Percentiles rank a stretch among this genome's conserved stretches.
phyloP scores from a whole-genome alignment of 1,140 invertebrate species.

The Euura saliciscinereae region DNA sequence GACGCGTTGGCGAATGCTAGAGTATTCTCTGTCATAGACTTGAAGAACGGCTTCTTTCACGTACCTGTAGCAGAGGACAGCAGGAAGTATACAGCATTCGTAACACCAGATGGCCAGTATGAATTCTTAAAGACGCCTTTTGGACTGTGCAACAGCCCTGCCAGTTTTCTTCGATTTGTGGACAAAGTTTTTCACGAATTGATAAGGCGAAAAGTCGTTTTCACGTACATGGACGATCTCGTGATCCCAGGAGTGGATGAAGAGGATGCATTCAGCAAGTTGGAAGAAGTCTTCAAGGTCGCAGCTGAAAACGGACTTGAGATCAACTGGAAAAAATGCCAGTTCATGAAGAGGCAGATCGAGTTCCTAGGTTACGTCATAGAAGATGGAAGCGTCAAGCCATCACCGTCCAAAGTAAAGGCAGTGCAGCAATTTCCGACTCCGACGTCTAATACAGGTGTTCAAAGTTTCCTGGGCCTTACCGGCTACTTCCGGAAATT shows the following conservation, averaged over 20 bases:
- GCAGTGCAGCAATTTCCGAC: conserved; percentile 13
- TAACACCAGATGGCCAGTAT: conserved; percentile 34
- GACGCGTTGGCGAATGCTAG: conserved; percentile 30
- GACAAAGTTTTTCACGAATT: no score
- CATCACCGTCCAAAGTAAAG: conserved; percentile 18
- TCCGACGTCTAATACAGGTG: neutral
- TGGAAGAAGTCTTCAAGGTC: conserved; percentile 28
- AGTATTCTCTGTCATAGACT: conserved; percentile 37
- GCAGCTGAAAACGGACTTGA: conserved; percentile 26
- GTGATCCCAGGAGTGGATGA: conserved; percentile 26
- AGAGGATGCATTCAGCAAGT: conserved; percentile 23
- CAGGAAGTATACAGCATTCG: conserved; percentile 41
- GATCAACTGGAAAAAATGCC: conserved; percentile 37
- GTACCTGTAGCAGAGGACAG: conserved; percentile 23
- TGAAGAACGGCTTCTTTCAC: conserved; percentile 35
- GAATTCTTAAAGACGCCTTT: conserved; percentile 40
- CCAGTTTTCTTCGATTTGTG: conserved; percentile 20
- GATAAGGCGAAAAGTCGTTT: neutral
- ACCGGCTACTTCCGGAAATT: conserved; percentile 23
- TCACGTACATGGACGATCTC: conserved; percentile 28
- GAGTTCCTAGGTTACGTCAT: conserved; percentile 40
- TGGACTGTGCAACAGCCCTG: conserved; percentile 36
- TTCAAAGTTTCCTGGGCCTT: conserved; percentile 19
- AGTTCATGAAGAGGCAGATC: conserved; percentile 29
- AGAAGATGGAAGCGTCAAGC: conserved; percentile 26